Evolutionary conservation across 2,888 invertebrate genomes (phyloP), one percentile per base, ranked within the genome.

Genomic region (Trissoscelio sp.): DNA sequence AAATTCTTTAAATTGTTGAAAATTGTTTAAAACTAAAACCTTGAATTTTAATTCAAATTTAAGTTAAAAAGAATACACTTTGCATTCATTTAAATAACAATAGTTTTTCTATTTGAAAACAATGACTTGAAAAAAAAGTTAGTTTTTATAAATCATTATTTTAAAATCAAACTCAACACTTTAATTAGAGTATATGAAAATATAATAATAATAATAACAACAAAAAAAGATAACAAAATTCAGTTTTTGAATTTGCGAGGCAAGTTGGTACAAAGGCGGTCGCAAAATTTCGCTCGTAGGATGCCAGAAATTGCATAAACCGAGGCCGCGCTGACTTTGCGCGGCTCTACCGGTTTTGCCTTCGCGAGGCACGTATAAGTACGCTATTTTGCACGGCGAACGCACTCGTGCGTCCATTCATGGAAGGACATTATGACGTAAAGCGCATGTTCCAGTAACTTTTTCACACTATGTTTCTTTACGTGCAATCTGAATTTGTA

Each of bases 331-430:
- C 62, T 14, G 73, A 31, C 53, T 81, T 77, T 73, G 73, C 73
- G 73, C 60, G 66, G 77, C 69, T 82, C 66, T 79, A 79, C 82
- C 74, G 74, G 81, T 82, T 82, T 82, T 66, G 51, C 79, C 74
- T 79, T 79, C 37, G 37, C 78, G 34, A 53, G 44, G 74, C 77
- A 69, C 58, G 75, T 70, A 64, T 70, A 67, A 55, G 73, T 62
- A 20, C 62, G 55, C 70, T 72, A 77, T 53, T 73, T 79, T 70
- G 67, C 70, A 69, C 62, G 53, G 78, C 78, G 72, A 78, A 83
- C 74, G 82, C 85, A 84, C 80, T 85, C 80, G 83, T 82, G 83
- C 85, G 83, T 85, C 86, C 87, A 87, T 87, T 87, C 86, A 86
- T 85, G 86, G 72, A 84, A 83, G 83, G 83, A 83, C 81, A 79